These are phyloP conservation scores for Eupeodes latifasciatus DNA, from an alignment of 2,888 invertebrate genomes.

Conservation along the genomic window DNA sequence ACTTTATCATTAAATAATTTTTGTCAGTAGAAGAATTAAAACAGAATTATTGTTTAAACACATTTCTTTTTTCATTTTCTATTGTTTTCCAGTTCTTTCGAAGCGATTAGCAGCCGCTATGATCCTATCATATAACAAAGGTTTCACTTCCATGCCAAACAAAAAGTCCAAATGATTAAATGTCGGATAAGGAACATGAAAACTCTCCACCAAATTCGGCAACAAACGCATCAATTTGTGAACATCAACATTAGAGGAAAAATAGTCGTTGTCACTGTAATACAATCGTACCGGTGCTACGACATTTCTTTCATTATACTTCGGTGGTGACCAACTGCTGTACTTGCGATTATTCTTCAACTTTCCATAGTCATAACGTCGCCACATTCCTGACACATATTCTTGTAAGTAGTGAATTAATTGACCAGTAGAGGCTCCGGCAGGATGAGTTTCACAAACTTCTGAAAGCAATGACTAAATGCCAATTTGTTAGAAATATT, in stretches of 20 bases:
- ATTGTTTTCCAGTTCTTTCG: constrained; percentile 61
- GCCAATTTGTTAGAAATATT: constrained; percentile 83
- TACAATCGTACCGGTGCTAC: constrained; percentile 87
- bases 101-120: constrained; percentile 73
- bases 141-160: constrained; percentile 87
- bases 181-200: constrained; percentile 84
- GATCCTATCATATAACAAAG: constrained; percentile 85
- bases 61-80: background rate
- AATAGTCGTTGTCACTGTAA: constrained; percentile 88
- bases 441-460: constrained; percentile 88
- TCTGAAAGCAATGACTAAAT: constrained; percentile 88
- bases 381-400: constrained; percentile 84
- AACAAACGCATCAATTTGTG: constrained; percentile 83
- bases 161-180: constrained; percentile 90
- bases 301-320: constrained; percentile 86
- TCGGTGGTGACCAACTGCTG: constrained; percentile 85
- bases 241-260: constrained; percentile 86
- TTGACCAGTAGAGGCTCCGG: constrained; percentile 89
- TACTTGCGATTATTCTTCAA: constrained; percentile 85
- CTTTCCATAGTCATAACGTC: constrained; percentile 86
- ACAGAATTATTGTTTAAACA: background rate
- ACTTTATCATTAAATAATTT: no score
- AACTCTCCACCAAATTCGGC: constrained; percentile 85
- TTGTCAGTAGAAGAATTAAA: background rate
- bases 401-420: constrained; percentile 90